A percentile compares a stretch with the other conserved stretches of the same genome.
Conservation (phyloP, 2,113 vertebrate genomes). For the Stomatorhinus ivindoensis region DNA sequence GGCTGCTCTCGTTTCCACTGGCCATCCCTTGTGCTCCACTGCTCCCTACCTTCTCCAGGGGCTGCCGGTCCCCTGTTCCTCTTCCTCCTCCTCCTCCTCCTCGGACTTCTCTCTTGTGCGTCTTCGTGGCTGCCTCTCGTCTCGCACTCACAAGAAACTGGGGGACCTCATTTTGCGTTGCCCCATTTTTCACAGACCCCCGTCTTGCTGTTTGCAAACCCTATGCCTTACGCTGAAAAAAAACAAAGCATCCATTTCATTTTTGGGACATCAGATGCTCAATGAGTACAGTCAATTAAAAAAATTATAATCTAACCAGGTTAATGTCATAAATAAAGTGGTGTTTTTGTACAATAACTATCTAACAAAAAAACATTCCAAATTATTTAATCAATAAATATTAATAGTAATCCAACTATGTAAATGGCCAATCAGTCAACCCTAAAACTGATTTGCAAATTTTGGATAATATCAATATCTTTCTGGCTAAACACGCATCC, state of each 20-base stretch:
- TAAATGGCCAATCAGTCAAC: neutral
- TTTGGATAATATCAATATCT: neutral
- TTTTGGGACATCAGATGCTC: neutral
- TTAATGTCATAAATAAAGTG: neutral
- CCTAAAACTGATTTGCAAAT: neutral
- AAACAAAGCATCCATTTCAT: neutral
- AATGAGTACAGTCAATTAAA: neutral
- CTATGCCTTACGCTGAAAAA: slow-evolving; percentile 32
- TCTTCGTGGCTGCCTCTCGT: slow-evolving; percentile 56
- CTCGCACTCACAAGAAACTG: slow-evolving; percentile 45
- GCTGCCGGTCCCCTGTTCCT: slow-evolving; percentile 29
- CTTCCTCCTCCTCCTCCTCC: slow-evolving; percentile 46
- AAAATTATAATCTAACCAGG: neutral
- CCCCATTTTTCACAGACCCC: slow-evolving; percentile 49
- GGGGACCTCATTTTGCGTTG: slow-evolving; percentile 47
- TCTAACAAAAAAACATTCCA: neutral
- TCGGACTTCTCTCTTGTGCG: slow-evolving; percentile 41
- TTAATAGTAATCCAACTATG: neutral
- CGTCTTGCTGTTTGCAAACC: slow-evolving; percentile 29
- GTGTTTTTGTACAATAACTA: neutral
- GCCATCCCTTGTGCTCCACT: slow-evolving; percentile 54
- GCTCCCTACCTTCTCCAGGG: slow-evolving; percentile 34
- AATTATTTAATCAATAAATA: neutral
- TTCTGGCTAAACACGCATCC: slow-evolving; percentile 42
- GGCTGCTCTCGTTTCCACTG: slow-evolving; percentile 74